phyloP scores from a whole-genome alignment of 1,140 invertebrate species.

The Argopecten irradians region DNA sequence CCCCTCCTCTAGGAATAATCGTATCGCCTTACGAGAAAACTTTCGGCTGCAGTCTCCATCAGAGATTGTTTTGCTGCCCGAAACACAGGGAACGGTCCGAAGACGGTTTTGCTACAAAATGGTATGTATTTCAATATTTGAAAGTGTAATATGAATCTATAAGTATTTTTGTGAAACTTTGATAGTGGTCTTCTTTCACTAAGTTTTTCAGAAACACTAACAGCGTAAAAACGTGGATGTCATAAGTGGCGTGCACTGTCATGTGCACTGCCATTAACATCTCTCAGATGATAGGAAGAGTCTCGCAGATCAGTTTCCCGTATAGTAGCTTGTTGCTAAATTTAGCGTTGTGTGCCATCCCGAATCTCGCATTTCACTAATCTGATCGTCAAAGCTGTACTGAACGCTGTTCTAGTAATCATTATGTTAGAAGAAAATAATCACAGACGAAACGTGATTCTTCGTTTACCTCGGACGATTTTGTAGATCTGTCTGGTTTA shows the following conservation, averaged over 20 bases:
- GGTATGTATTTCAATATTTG: conserved; percentile 11
- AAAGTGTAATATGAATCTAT: background rate
- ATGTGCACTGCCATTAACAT: conserved; percentile 3
- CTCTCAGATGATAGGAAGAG: conserved; percentile 1
- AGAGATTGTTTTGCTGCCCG: conserved; percentile 20
- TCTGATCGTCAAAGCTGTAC: conserved; percentile 15
- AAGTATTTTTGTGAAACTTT: background rate
- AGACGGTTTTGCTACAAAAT: background rate
- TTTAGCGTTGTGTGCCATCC: conserved; percentile 20
- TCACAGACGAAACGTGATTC: background rate
- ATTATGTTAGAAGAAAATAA: background rate
- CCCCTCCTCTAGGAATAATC: background rate
- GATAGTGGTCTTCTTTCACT: background rate
- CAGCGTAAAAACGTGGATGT: conserved; percentile 1
- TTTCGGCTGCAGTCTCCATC: conserved; percentile 7
- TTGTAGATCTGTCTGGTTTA: background rate
- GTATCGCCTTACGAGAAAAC: conserved; percentile 13
- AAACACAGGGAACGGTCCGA: conserved; percentile 4
- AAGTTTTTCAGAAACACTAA: background rate
- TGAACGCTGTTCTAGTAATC: conserved; percentile 8
- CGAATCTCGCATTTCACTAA: conserved; percentile 22
- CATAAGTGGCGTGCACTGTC: conserved; percentile 3
- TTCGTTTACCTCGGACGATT: background rate
- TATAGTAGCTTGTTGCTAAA: conserved; percentile 22
- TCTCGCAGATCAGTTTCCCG: conserved; percentile 20